Evolutionary conservation across 2,113 vertebrate genomes (phyloP), one percentile per base, ranked within the genome.

Genomic region (Laticauda colubrina): DNA sequence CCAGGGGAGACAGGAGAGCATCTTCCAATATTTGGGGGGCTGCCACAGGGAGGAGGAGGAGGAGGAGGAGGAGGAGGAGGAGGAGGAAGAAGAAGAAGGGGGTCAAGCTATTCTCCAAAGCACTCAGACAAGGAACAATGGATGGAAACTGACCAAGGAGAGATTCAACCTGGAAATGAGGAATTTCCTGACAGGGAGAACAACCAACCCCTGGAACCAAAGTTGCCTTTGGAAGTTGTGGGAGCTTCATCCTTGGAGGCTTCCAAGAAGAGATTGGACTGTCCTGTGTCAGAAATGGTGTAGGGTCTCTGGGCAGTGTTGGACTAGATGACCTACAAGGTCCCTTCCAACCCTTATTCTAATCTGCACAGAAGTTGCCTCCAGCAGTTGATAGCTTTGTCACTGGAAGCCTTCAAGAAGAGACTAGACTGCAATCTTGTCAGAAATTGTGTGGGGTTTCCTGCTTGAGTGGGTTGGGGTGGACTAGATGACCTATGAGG

Each of bases 111-210:
- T 61, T 61, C 0, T 11, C 59, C 10, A 64, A 64, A 0, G 3
- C 10, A 1, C 3, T 10, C 26, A 64, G 26, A 14, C 3, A 64
- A 64, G 26, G 21, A 29, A 29, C 0, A 29, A 64, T 12, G 26
- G 61, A 14, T 64, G 26, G 10, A 29, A 64, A 12, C 26, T 29
- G 26, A 64, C 0, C 61, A 2, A 29, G 24, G 59, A 61, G 59
- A 64, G 11, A 64, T 12, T 29, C 26, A 64, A 64, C 26, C 26
- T 61, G 9, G 10, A 29, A 64, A 64, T 64, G 11, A 64, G 11
- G 0, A n/a, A n/a, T 2, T 69, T 69, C 1, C 61, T n/a, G 61
- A n/a, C 4, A 0, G 48, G 0, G 48, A 8, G 10, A n/a, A 5
- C 29, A 5, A n/a, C n/a, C 11, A 5, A n/a, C 4, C 61, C 0